Evolutionary conservation across 2,113 vertebrate genomes (phyloP).

Genomic region (Engraulis encrasicolus): DNA sequence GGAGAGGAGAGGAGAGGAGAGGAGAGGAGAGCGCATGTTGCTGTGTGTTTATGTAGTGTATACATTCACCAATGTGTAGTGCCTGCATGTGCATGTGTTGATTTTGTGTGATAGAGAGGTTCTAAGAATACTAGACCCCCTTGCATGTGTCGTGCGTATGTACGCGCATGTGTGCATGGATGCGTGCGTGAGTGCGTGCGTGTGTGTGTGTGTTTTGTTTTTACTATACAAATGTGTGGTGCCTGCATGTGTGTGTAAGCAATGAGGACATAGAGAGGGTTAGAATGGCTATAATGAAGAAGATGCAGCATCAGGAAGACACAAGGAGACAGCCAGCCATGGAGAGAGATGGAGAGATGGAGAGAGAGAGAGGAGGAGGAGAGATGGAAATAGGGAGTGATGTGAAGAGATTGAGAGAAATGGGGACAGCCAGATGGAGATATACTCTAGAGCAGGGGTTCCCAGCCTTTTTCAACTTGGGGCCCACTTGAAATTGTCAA

Average conservation of each 20-base stretch:
- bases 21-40: neutral
- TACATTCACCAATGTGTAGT: neutral
- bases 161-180: too few species aligned
- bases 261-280: too few species aligned
- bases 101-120: too few species aligned
- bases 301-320: neutral
- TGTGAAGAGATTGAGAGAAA: too few species aligned
- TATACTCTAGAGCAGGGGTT: too few species aligned
- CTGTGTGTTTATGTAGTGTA: constrained; percentile 2
- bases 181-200: neutral
- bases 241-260: neutral
- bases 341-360: neutral
- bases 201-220: neutral
- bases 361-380: neutral
- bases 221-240: neutral
- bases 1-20: too few species aligned
- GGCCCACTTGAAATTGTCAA: too few species aligned
- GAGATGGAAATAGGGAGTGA: neutral
- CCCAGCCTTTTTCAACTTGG: too few species aligned
- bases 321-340: neutral
- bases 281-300: too few species aligned
- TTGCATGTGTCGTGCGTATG: neutral
- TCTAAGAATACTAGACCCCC: too few species aligned
- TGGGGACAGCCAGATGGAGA: too few species aligned
- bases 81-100: neutral